Evolutionary conservation across 2,797 vertebrate species (phyloP), one percentile per base, ranked within the genome.

Genomic region (Peromyscus melanophrys): DNA sequence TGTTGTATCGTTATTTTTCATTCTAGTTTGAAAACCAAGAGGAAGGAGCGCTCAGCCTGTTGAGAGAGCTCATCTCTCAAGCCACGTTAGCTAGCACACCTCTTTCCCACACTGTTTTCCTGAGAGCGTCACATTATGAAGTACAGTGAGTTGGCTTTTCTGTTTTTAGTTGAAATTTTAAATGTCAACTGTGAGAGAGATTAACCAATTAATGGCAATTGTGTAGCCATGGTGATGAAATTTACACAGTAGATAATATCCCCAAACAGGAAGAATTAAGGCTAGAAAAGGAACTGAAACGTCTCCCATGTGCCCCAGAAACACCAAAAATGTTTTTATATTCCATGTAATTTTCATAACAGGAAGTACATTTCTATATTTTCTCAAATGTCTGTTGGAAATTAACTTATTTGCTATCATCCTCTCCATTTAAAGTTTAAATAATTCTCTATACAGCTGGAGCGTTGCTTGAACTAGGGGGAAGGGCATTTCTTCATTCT

Each of bases 1-100:
- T 85, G 4, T 88, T 71, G 12, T 49, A 25, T 82, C n/a, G 29
- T 40, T 92, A 71, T 23, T 83, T 86, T 75, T 57, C 34, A 65
- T 85, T 88, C 25, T 96, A 3, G 69, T 97, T 93, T 94, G 76
- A 63, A 96, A 96, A 86, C 12, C 31, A 40, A 61, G 31, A 94
- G 46, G 55, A 83, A 95, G 40, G 17, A 9, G 75, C 25, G 6
- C 13, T 17, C 0, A 61, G 23, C 43, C 49, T 67, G 1, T 77
- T 59, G 13, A 9, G 8, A 21, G 52, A 40, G 69, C 77, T 12
- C 1, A 1, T 78, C 75, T 76, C 23, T 40, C 25, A 40, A 83
- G 78, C 46, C 21, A 63, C 34, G 21, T 31, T 34, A 73, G 31
- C 57, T 37, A 6, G 13, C 19, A 7, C n/a, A 14, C 29, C n/a